Evolutionary conservation across 2,888 invertebrate species (phyloP).

Genomic region (Apodemia zela): DNA sequence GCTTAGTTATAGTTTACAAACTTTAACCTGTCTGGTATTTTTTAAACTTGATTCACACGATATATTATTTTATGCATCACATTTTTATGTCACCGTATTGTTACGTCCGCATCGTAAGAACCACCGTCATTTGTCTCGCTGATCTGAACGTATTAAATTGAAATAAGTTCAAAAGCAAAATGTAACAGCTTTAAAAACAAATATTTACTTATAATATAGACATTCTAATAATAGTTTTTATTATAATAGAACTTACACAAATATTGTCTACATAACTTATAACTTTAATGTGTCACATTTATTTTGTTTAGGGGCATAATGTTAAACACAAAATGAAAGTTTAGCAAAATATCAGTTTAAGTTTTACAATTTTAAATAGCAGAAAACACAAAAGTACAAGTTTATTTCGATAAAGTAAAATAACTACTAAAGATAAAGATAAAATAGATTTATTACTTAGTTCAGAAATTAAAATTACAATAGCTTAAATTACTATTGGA

Average conservation of each 20-base stretch:
- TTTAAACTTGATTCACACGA: not conserved
- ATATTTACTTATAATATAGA: conserved; percentile 39
- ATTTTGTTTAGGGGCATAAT: not conserved
- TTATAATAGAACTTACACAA: conserved; percentile 53
- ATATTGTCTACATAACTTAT: conserved; percentile 62
- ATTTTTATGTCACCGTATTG: not conserved
- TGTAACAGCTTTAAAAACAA: conserved; percentile 40
- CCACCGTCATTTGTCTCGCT: not conserved
- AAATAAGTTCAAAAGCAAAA: not conserved
- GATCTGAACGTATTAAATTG: not conserved
- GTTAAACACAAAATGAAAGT: not conserved
- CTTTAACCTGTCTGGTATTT: not conserved
- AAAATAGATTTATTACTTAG: no score
- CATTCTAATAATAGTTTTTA: conserved; percentile 30
- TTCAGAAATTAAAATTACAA: no score
- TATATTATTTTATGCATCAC: not conserved
- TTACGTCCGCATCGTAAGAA: not conserved
- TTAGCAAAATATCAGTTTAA: not conserved
- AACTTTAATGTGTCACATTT: conserved; percentile 14
- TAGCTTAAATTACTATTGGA: no score
- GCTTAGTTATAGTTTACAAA: no score
- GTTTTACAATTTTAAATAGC: not conserved
- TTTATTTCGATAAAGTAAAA: no score
- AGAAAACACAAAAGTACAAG: no score
- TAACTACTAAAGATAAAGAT: no score